A percentile compares a stretch with the other conserved stretches of the same genome.
phyloP scores from a whole-genome alignment of 2,113 vertebrate genomes.

The Gracilinanus agilis region DNA sequence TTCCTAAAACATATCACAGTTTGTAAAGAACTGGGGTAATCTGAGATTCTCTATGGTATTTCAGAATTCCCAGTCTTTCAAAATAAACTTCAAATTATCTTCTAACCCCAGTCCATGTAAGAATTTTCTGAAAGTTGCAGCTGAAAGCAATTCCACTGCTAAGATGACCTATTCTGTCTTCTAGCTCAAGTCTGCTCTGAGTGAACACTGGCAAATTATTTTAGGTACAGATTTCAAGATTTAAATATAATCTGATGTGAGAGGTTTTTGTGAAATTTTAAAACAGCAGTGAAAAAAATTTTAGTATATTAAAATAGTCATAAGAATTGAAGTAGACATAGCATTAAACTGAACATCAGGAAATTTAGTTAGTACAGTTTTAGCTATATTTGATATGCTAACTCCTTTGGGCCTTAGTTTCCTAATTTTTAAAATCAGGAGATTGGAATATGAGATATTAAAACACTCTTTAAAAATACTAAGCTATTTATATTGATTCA shows the following conservation, averaged over 20 bases:
- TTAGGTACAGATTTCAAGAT: conserved; percentile 48
- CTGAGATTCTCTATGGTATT: conserved; percentile 64
- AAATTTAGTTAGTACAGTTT: not conserved
- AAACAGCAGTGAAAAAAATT: not conserved
- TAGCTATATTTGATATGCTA: not conserved
- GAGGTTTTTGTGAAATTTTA: not conserved
- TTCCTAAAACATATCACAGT: conserved; percentile 57
- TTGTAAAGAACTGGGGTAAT: conserved; percentile 35
- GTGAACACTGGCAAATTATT: conserved; percentile 31
- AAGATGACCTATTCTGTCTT: not conserved
- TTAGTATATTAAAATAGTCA: not conserved
- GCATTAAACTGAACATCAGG: not conserved
- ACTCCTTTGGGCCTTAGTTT: not conserved
- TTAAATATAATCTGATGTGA: not conserved
- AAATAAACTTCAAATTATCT: conserved; percentile 66
- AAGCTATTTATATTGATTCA: not conserved
- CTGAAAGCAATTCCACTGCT: not conserved
- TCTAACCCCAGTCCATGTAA: conserved; percentile 45
- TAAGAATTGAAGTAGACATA: not conserved
- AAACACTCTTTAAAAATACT: not conserved
- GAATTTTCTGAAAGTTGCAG: conserved; percentile 27
- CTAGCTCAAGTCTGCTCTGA: not conserved
- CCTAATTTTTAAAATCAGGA: not conserved
- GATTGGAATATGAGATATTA: not conserved
- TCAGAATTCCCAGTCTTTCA: conserved; percentile 64